Base-by-base conservation (phyloP, 2,113 vertebrate genomes). In the Anoura caudifer region DNA sequence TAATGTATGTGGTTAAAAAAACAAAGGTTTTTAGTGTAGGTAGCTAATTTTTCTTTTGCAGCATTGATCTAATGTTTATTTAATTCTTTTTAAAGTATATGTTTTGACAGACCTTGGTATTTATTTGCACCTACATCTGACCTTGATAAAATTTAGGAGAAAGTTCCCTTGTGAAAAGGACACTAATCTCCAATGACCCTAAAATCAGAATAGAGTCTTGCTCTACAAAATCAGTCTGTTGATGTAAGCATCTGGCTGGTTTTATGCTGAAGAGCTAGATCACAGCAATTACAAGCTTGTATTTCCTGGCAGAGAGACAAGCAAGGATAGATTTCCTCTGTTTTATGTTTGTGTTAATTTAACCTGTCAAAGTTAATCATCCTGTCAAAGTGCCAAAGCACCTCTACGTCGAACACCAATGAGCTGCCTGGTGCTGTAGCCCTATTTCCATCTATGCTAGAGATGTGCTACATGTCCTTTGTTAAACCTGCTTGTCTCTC, bases 271-370 rank as follows among this genome's bases (percentile, higher is more conserved):
- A 96, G 67, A 97, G 73, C 17, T 76, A 75, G 45, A 81, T 97
- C 72, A 79, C 87, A 91, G 94, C 97, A 97, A 94, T 96, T 97
- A 86, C 13, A 86, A 84, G 19, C 69, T 96, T 96, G 83, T 94
- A 33, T 98, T 97, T 96, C 93, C 94, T 96, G 95, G 94, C 85
- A 97, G 70, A 77, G 56, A 93, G 88, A 96, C 93, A 93, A 93
- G 65, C 50, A 83, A 90, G 84, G 70, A 96, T 95, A 95, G 91
- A 97, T 97, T 97, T 97, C 89, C 93, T 92, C 80, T 97, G 96
- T 93, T 97, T 97, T 94, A 81, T 95, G 94, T 96, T 97, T 77
- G 52, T 96, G 94, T 97, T 97, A 97, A 96, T 98, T 97, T 97
- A 96, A 95, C 91, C 96, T 97, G 97, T 96, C 96, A 94, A 80